phyloP scores from a whole-genome alignment of 2,113 vertebrate genomes.

The Dromas ardeola region DNA sequence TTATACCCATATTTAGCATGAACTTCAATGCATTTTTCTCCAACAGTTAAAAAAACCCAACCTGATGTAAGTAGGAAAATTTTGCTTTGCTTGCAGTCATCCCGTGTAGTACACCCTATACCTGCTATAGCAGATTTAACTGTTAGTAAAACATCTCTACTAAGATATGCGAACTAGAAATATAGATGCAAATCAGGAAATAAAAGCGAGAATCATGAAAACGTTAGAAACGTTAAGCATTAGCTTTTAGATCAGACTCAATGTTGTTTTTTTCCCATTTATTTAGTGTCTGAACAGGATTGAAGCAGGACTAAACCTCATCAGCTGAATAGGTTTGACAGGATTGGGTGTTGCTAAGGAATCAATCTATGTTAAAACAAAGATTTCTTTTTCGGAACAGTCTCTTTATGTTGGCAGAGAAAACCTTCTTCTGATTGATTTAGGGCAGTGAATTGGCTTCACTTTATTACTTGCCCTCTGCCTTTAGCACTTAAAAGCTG shows the following conservation, averaged over 20 bases:
- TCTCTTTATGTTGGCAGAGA: background rate
- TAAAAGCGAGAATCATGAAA: background rate
- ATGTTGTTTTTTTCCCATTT: background rate
- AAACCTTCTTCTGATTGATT: conserved; percentile 1
- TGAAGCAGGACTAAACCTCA: background rate
- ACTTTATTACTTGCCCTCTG: background rate
- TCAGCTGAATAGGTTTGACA: background rate
- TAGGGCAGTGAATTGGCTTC: background rate
- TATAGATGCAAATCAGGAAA: background rate
- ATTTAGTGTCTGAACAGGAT: background rate
- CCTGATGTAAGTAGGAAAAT: background rate
- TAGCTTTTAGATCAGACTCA: background rate
- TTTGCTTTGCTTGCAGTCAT: background rate
- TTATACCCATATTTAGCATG: background rate
- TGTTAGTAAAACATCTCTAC: background rate
- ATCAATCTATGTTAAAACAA: background rate
- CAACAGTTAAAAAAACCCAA: background rate
- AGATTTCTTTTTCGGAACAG: background rate
- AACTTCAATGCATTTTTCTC: background rate
- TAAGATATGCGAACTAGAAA: background rate
- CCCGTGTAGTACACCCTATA: background rate
- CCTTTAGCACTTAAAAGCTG: background rate
- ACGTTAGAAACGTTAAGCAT: background rate
- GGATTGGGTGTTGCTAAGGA: background rate
- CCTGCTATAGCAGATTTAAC: background rate